Evolutionary conservation across 2,113 vertebrate genomes (phyloP), one percentile per base, ranked within the genome.

Genomic region (Oryzias curvinotus): DNA sequence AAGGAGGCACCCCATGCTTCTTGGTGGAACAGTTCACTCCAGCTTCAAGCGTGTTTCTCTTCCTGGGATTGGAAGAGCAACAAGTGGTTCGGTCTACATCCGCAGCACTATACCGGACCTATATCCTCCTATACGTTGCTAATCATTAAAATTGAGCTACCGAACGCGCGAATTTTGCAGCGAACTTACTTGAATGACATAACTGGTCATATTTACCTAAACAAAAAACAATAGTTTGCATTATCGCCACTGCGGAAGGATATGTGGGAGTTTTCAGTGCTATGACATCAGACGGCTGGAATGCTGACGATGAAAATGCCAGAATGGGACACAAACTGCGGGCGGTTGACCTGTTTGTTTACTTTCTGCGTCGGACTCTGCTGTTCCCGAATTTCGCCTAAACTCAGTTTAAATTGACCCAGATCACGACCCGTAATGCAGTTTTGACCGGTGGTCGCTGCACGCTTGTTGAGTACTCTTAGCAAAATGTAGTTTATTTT

Each of bases 281-380:
- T 41, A 93, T 97, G 91, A 96, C 95, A 92, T 96, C 95, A 96
- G 92, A 89, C 90, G 90, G 91, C 87, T 94, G 97, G 95, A 97
- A 97, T 98, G 95, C 90, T 59, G 85, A 71, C 90, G 82, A 85
- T 73, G 92, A 92, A 93, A 91, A 93, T 93, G 92, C 74, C 77
- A 88, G 86, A 87, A 86, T 71, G 82, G 80, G 84, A 85, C 90
- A 89, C 89, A 88, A 75, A 72, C 58, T 73, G 70, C 70, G 73
- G 75, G 46, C n/a, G 21, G 58, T 72, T 53, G 74, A 78, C 62
- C 65, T 67, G 70, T 77, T 65, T 77, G 50, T 85, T 84, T 85
- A 81, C 80, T 61, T 81, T 70, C 64, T 23, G 54, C 62, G 61
- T 68, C 57, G 23, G 48, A 61, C 54, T 68, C 62, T 66, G 68